Conservation (phyloP, 2,113 vertebrate species). For the Oryzias curvinotus region DNA sequence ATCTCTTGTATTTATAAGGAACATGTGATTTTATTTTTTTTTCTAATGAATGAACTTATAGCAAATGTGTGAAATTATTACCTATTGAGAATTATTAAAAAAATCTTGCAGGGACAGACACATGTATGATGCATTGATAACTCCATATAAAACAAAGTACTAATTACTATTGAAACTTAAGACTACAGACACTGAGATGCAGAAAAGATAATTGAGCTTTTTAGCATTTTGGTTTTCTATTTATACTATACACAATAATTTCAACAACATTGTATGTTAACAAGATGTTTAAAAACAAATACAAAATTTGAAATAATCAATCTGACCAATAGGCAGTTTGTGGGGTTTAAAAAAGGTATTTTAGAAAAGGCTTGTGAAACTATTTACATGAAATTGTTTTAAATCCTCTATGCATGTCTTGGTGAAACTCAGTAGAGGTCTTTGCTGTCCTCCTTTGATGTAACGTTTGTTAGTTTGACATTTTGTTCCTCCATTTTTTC, state of each 20-base stretch:
- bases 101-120: neutral
- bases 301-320: constrained; percentile 6
- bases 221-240: constrained; percentile 21
- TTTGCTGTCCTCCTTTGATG: constrained; percentile 69
- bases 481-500: constrained; percentile 62
- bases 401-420: neutral
- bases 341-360: constrained; percentile 10
- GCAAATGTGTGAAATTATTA: too few species aligned
- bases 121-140: constrained; percentile 12
- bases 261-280: constrained; percentile 34
- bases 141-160: constrained; percentile 38
- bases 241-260: constrained; percentile 18
- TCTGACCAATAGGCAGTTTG: neutral
- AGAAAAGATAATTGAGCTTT: constrained; percentile 68
- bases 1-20: too few species aligned
- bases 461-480: constrained; percentile 83
- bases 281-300: constrained; percentile 12
- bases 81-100: too few species aligned
- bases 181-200: constrained; percentile 30
- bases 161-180: constrained; percentile 57
- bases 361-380: neutral
- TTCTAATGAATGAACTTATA: too few species aligned
- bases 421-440: constrained; percentile 40
- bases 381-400: constrained; percentile 37
- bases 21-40: too few species aligned